A percentile compares a stretch with the other conserved stretches of the same genome.
Conservation (phyloP, 1,140 invertebrate species). For the Gonatopus flavifemur region DNA sequence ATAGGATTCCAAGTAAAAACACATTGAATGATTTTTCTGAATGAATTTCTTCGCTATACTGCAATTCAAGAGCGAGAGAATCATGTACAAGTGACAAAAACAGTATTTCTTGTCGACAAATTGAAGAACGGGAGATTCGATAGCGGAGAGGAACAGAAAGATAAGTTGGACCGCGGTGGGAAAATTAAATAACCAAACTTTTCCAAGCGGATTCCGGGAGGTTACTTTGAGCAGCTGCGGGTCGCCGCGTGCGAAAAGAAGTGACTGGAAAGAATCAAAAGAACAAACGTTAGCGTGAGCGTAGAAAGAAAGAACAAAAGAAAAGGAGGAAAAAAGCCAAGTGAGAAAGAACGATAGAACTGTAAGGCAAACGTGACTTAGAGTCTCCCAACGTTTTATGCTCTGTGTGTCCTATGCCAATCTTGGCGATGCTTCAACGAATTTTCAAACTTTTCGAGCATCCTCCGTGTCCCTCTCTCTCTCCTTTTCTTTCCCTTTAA, state of each 20-base stretch:
- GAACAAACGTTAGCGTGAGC: slow-evolving; percentile 33
- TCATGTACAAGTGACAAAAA: too few relatives aligned
- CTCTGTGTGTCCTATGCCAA: slow-evolving; percentile 30
- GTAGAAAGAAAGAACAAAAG: not conserved
- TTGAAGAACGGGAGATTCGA: not conserved
- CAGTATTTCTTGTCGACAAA: too few relatives aligned
- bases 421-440: slow-evolving; percentile 46
- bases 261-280: slow-evolving; percentile 44
- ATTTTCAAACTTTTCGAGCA: slow-evolving; percentile 42
- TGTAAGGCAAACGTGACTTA: slow-evolving; percentile 44
- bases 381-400: slow-evolving; percentile 35
- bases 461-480: slow-evolving; percentile 20
- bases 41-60: too few relatives aligned
- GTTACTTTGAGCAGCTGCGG: slow-evolving; percentile 19
- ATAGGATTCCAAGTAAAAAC: too few relatives aligned
- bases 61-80: too few relatives aligned
- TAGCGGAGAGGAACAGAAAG: not conserved
- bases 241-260: slow-evolving; percentile 14
- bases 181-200: slow-evolving; percentile 50
- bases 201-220: slow-evolving; percentile 28
- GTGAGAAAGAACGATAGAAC: slow-evolving; percentile 22
- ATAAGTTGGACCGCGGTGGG: slow-evolving; percentile 17
- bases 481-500: slow-evolving; percentile 5
- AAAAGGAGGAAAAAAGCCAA: not conserved
- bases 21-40: too few relatives aligned